Evolutionary conservation across 2,113 vertebrate genomes (phyloP).

Genomic region (Sinocyclocheilus grahami): DNA sequence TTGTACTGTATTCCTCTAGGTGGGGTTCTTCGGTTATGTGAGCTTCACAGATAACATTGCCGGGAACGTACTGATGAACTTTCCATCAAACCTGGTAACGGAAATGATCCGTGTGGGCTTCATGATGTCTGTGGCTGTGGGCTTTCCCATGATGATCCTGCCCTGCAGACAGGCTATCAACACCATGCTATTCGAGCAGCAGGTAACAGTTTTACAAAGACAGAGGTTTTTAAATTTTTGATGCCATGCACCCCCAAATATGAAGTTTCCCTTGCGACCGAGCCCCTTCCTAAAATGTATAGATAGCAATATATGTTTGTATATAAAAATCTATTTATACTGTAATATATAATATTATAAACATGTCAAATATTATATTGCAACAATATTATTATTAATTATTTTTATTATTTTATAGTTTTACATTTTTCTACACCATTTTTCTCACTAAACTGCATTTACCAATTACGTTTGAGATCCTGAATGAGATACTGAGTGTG

Average conservation of each 20-base stretch:
- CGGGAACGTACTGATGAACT: slow-evolving; percentile 96
- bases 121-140: slow-evolving; percentile 96
- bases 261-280: neutral
- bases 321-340: neutral
- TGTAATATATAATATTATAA: neutral
- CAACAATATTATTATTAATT: neutral
- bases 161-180: slow-evolving; percentile 95
- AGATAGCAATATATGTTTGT: neutral
- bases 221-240: neutral
- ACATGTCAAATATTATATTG: neutral
- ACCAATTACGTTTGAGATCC: neutral
- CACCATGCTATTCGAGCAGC: slow-evolving; percentile 97
- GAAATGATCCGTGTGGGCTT: slow-evolving; percentile 95
- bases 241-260: neutral
- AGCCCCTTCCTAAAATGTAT: neutral
- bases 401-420: neutral
- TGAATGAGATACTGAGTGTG: neutral
- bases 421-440: neutral
- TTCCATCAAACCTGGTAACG: slow-evolving; percentile 95
- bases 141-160: slow-evolving; percentile 99
- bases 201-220: slow-evolving; percentile 76
- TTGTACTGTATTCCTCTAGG: slow-evolving; percentile 70
- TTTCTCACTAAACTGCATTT: neutral
- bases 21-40: slow-evolving; percentile 97
- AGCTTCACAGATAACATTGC: slow-evolving; percentile 92